A percentile compares a stretch with the other conserved stretches of the same genome.
Conservation (phyloP, 2,888 invertebrate genomes). For the Rhorus exstirpatorius region DNA sequence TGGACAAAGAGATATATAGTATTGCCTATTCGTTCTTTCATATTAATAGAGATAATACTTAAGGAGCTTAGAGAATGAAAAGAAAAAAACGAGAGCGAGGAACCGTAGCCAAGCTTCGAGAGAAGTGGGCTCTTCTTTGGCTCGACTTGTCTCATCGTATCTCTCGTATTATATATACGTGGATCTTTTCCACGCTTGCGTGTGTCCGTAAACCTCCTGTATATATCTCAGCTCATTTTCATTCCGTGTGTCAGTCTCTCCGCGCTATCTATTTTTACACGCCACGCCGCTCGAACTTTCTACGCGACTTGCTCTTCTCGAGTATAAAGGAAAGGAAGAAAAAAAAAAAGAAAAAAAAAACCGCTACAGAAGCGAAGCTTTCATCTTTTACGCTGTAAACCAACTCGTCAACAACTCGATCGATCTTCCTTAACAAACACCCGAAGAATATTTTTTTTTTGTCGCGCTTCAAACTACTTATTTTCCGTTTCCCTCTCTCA, state of each 20-base stretch:
- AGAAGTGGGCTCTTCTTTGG: slow-evolving; percentile 36
- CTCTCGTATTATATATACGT: slow-evolving; percentile 38
- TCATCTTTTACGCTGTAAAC: too few species aligned
- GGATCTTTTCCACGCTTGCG: slow-evolving; percentile 63
- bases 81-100: background rate
- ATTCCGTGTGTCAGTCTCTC: slow-evolving; percentile 60
- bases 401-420: slow-evolving; percentile 12
- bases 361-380: too few species aligned
- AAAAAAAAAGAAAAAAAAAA: background rate
- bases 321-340: slow-evolving; percentile 9
- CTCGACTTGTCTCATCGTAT: slow-evolving; percentile 45
- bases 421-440: background rate
- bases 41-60: background rate
- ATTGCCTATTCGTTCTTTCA: background rate
- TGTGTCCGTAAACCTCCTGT: slow-evolving; percentile 18
- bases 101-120: background rate
- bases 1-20: slow-evolving; percentile 3
- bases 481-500: background rate
- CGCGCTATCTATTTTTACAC: slow-evolving; percentile 70
- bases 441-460: background rate
- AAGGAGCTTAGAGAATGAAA: slow-evolving; percentile 20
- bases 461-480: background rate
- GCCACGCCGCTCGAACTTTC: slow-evolving; percentile 66
- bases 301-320: slow-evolving; percentile 29
- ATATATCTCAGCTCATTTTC: slow-evolving; percentile 61